These are phyloP conservation scores for Pilophorus perplexus DNA, from an alignment of 2,888 invertebrate genomes.

Conservation along the genomic window DNA sequence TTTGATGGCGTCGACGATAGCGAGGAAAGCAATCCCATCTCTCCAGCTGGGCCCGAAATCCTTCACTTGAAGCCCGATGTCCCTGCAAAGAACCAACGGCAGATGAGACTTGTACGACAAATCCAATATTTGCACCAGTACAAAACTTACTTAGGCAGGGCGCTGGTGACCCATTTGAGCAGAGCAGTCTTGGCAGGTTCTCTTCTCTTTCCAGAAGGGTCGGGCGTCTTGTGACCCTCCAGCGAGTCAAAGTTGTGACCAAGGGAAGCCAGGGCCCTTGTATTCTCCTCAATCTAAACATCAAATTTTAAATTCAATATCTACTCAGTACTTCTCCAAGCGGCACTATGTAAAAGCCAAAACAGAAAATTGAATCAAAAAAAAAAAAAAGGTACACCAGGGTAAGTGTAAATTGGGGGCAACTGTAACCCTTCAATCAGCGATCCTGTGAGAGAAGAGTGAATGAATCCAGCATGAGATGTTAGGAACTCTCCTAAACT, in stretches of 20 bases:
- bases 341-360: too few species aligned
- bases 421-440: too few species aligned
- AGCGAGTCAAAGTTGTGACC: slow-evolving; percentile 78
- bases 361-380: too few species aligned
- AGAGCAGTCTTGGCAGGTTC: slow-evolving; percentile 84
- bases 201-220: slow-evolving; percentile 51
- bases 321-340: too few species aligned
- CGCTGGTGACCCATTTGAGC: slow-evolving; percentile 91
- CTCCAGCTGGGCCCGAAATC: slow-evolving; percentile 96
- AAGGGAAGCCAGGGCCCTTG: slow-evolving; percentile 80
- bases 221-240: slow-evolving; percentile 60
- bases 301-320: too few species aligned
- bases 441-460: too few species aligned
- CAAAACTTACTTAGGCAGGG: slow-evolving; percentile 67
- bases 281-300: slow-evolving; percentile 88
- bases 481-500: too few species aligned
- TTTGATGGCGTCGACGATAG: slow-evolving; percentile 91
- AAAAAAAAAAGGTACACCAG: too few species aligned
- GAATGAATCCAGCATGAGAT: too few species aligned
- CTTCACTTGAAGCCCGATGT: slow-evolving; percentile 80
- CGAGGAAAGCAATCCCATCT: slow-evolving; percentile 92
- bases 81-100: slow-evolving; percentile 59
- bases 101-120: not conserved
- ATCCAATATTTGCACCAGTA: not conserved
- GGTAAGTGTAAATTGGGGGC: too few species aligned